These are phyloP conservation scores for Cheilosia variabilis DNA, from an alignment of 2,888 invertebrate species.

Conservation along the genomic window DNA sequence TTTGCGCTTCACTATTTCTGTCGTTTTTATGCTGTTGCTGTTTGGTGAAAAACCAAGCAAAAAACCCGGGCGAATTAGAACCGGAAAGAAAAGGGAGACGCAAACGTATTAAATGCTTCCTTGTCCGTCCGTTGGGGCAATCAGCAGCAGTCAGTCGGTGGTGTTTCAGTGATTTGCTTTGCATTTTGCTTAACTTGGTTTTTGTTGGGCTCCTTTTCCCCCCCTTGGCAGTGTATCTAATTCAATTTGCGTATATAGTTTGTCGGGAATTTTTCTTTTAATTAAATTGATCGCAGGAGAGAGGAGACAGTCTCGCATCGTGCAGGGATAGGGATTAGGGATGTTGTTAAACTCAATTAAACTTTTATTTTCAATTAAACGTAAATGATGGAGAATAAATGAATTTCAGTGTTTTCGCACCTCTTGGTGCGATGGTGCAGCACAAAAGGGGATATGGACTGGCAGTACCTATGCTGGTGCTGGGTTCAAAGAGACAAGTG, in stretches of 20 bases:
- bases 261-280: slow-evolving; percentile 64
- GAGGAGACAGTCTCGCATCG: slow-evolving; percentile 27
- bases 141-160: slow-evolving; percentile 55
- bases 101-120: slow-evolving; percentile 41
- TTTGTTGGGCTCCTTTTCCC: neutral
- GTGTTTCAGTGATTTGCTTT: slow-evolving; percentile 63
- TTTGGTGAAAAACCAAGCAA: neutral
- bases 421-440: no score
- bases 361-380: slow-evolving; percentile 67
- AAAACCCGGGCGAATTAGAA: slow-evolving; percentile 12
- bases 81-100: neutral
- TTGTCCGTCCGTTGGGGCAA: slow-evolving; percentile 43
- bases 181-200: slow-evolving; percentile 34
- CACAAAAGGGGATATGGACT: no score
- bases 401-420: neutral
- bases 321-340: slow-evolving; percentile 13
- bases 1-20: neutral
- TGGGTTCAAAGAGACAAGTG: no score
- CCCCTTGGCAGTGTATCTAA: slow-evolving; percentile 13
- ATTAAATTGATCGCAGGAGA: slow-evolving; percentile 64
- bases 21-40: slow-evolving; percentile 33
- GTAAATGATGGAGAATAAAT: slow-evolving; percentile 44
- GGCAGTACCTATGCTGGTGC: no score
- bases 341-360: slow-evolving; percentile 53
- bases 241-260: slow-evolving; percentile 46